Evolutionary conservation across 2,888 invertebrate species (phyloP).

Genomic region (Drosophila aldrichi): DNA sequence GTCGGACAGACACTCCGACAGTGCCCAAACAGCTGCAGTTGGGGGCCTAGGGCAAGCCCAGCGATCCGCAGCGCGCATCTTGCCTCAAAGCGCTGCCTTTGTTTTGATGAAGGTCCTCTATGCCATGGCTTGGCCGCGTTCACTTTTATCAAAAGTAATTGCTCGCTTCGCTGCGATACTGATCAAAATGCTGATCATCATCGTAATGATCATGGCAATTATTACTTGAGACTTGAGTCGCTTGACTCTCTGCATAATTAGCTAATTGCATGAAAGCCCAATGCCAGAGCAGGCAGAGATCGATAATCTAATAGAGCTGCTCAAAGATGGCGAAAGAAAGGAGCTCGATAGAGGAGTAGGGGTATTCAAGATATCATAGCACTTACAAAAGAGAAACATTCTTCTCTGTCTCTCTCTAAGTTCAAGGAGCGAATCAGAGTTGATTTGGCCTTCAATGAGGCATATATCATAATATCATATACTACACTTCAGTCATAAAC

Average conservation of each 20-base stretch:
- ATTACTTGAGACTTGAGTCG: constrained; percentile 22
- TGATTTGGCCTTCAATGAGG: neutral
- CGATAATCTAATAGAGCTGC: neutral
- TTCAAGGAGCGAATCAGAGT: neutral
- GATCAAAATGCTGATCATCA: constrained; percentile 13
- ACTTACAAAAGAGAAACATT: too few species aligned
- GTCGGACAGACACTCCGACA: neutral
- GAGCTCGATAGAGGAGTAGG: neutral
- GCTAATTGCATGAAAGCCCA: constrained; percentile 45
- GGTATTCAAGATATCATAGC: neutral
- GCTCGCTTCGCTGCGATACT: constrained; percentile 30
- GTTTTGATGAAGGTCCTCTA: constrained; percentile 21
- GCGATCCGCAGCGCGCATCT: constrained; percentile 42
- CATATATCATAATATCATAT: too few species aligned
- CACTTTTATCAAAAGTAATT: constrained; percentile 58
- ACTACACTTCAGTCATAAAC: neutral
- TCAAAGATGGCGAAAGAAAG: neutral
- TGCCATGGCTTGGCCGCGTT: constrained; percentile 33
- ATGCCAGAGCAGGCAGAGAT: neutral
- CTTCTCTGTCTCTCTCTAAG: too few species aligned
- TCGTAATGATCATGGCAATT: constrained; percentile 3
- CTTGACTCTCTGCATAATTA: constrained; percentile 38
- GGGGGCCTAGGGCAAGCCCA: constrained; percentile 19
- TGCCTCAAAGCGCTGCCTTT: constrained; percentile 33
- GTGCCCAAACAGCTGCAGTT: constrained; percentile 23